phyloP scores from a whole-genome alignment of 2,797 vertebrate species.

The Anomalospiza imberbis region DNA sequence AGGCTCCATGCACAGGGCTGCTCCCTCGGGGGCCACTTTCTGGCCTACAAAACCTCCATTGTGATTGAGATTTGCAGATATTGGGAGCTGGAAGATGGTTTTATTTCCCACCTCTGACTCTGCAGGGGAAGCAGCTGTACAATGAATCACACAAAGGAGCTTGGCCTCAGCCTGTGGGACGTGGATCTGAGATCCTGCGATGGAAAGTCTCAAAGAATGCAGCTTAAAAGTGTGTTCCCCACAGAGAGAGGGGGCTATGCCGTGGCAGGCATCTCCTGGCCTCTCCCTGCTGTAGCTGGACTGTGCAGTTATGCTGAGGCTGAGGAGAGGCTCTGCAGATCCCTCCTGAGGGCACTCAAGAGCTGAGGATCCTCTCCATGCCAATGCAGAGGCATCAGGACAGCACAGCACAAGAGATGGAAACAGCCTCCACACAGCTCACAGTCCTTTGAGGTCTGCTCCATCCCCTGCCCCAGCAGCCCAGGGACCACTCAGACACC shows the following conservation, averaged over 20 bases:
- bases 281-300: background rate
- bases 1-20: background rate
- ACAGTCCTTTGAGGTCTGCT: background rate
- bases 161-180: background rate
- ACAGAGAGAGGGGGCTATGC: background rate
- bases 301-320: background rate
- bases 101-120: background rate
- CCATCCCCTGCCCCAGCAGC: background rate
- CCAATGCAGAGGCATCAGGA: background rate
- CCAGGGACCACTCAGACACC: background rate
- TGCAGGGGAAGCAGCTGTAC: background rate
- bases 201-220: background rate
- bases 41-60: background rate
- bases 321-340: background rate
- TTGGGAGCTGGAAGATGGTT: background rate
- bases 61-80: background rate
- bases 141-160: background rate
- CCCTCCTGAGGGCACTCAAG: background rate
- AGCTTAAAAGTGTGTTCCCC: background rate
- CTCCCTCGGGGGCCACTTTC: background rate
- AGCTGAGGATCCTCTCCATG: background rate
- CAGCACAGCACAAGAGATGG: rapidly evolving
- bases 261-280: background rate
- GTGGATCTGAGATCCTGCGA: background rate
- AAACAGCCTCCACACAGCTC: background rate